Evolutionary conservation across 2,113 vertebrate genomes (phyloP), one percentile per base, ranked within the genome.

Genomic region (Sigmodon hispidus): DNA sequence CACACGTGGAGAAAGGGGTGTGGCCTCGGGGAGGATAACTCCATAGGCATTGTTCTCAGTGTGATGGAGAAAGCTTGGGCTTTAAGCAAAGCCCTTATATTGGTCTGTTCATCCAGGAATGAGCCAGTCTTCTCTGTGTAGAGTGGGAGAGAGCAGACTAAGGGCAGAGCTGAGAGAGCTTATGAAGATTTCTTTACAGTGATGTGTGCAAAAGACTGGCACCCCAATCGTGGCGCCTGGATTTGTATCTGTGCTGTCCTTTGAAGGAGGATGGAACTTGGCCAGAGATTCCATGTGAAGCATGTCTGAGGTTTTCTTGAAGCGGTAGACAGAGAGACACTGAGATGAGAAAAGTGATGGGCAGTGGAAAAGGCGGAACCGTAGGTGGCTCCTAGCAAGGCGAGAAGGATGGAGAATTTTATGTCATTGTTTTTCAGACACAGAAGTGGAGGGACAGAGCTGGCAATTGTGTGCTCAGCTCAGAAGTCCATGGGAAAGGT

Each of bases 291-390:
- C 15, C 2, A 7, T 6, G 45, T 24, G 31, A 73, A 45, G 76
- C 11, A 17, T 63, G 76, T 21, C 61, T n/a, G 43, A 69, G 61
- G 48, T 80, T 76, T 55, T 59, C 15, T 34, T 50, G 73, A 57
- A 89, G 80, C 91, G 61, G 8, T 15, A 5, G 55, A 17, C 48
- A 31, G 21, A 9, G 29, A 43, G 83, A 19, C 7, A 8, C 70
- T 13, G 21, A 70, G 29, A 26, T n/a, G 48, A 93, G 94, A 73
- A 84, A 72, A 31, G 21, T 29, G 2, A 13, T 3, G 40, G 21
- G 15, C 16, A 4, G n/a, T 5, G 31, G 5, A 34, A 52, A 43
- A 5, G 2, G 2, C 3, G 5, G 7, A 9, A 15, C 40, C 0
- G 43, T 70, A 57, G 57, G 80, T 45, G 43, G 5, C 40, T 61